Conservation (phyloP, 1,140 invertebrate species). For the Drosophila kohkoa region DNA sequence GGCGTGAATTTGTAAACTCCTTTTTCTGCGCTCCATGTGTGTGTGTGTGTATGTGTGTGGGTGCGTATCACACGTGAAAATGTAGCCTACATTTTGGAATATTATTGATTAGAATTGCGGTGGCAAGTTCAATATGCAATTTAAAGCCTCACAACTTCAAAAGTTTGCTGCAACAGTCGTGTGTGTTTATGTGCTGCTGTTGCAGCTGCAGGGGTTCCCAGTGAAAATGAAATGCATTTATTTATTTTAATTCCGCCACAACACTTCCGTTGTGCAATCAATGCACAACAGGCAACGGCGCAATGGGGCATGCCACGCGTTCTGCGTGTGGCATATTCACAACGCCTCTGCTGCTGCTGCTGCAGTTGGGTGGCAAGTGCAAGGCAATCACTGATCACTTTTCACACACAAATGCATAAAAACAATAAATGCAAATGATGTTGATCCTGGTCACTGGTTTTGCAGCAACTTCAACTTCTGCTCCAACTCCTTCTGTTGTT, state of each 20-base stretch:
- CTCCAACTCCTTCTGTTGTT: neutral
- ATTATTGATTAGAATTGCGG: constrained; percentile 2
- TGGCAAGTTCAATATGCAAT: constrained; percentile 62
- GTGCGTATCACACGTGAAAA: neutral
- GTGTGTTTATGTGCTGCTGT: neutral
- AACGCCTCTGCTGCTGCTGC: neutral
- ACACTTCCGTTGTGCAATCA: constrained; percentile 81
- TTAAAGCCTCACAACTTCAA: constrained; percentile 54
- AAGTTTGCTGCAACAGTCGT: neutral
- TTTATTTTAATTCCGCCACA: constrained; percentile 84
- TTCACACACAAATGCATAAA: constrained; percentile 77
- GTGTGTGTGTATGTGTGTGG: no score
- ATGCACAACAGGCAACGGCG: constrained; percentile 68
- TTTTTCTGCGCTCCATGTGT: neutral
- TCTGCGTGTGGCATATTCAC: constrained; percentile 26
- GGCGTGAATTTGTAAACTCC: constrained; percentile 57
- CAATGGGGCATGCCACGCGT: constrained; percentile 58
- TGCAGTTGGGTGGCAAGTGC: constrained; percentile 36
- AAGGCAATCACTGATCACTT: constrained; percentile 81
- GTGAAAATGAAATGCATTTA: constrained; percentile 79
- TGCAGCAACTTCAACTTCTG: neutral
- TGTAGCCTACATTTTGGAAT: constrained; percentile 34
- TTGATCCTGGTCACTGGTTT: constrained; percentile 23
- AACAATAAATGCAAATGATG: constrained; percentile 82
- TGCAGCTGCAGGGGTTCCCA: constrained; percentile 36